Evolutionary conservation across 1,140 invertebrate species (phyloP), one percentile per base, ranked within the genome.

Genomic region (Amyelois transitella): DNA sequence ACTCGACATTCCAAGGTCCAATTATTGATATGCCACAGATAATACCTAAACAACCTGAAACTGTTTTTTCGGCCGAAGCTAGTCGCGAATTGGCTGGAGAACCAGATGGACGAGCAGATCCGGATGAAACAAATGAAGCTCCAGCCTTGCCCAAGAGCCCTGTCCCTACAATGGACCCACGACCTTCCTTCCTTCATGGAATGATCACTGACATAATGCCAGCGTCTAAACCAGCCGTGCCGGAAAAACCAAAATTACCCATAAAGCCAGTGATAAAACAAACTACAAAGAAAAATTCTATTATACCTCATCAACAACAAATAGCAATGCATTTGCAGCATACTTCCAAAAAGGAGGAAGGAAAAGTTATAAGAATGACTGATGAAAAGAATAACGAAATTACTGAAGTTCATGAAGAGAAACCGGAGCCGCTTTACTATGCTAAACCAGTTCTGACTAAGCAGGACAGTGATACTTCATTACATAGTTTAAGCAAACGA

Each of bases 51-150:
- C 66, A 80, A 60, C 20, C 81, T 60, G 60, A 78, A 67, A 69
- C 63, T 22, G 83, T 87, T 18, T 91, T 91, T 62, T 86, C 81
- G 19, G 88, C 89, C 12, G 90, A 92, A 43, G 90, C 90, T 17
- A 93, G 92, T 72, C 86, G 94, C 2, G 94, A 95, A 66, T 86
- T 93, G 60, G 94, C 94, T 1, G 94, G 94, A 0, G 94, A 95
- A 63, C 94, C 94, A 0, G 94, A 96, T 64, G 94, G 94, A 5
- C 91, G 92, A 63, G 94, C 94, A 14, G 94, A 95, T 83, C 93
- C 94, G 2, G 93, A 94, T 65, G 91, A 92, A 24, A 81, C 88
- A 0, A 84, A 76, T 2, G 92, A 94, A 81, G 90, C 93, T 0
- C 91, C 92, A 0, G 92, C 92, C 1, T 72, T 94, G 54, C 92